Evolutionary conservation across 92 coral and sea anemone species (phyloP).

Genomic region (Nematostella vectensis): DNA sequence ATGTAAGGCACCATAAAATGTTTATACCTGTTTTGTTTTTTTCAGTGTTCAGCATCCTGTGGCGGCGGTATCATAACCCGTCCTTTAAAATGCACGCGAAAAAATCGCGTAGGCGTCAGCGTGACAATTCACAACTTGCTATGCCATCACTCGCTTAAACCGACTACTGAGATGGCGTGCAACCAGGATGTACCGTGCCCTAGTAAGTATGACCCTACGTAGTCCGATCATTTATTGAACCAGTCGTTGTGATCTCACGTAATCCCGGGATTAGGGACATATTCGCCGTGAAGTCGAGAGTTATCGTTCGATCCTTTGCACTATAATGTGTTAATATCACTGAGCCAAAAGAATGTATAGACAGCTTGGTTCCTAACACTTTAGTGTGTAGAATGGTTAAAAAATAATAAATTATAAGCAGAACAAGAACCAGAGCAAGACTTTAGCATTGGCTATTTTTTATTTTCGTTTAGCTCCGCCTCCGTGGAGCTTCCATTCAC

Average conservation of each 20-base stretch:
- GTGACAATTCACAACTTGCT: constrained; percentile 19
- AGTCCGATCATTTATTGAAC: no score
- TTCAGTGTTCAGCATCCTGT: constrained; percentile 37
- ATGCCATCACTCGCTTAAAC: constrained; percentile 5
- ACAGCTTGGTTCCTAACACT: background rate
- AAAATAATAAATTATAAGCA: no score
- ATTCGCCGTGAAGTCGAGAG: no score
- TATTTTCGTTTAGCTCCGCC: constrained; percentile 4
- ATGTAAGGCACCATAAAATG: no score
- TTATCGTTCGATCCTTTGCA: no score
- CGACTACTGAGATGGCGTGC: constrained; percentile 7
- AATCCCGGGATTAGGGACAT: no score
- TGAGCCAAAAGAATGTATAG: background rate
- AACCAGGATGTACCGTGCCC: constrained; percentile 10
- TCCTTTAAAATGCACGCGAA: constrained; percentile 13
- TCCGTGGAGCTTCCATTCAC: constrained; percentile 22
- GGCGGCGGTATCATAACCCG: constrained; percentile 27
- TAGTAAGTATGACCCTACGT: no score
- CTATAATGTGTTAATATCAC: background rate
- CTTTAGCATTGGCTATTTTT: no score
- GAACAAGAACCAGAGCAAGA: no score
- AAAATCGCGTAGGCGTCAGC: constrained; percentile 15
- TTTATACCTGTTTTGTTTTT: background rate
- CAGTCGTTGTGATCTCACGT: no score
- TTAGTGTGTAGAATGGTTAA: no score